Percentiles rank a stretch among this genome's conserved stretches.
Evolutionary conservation across 2,797 vertebrate genomes (phyloP).

Genomic region (Chromobotia macracanthus): DNA sequence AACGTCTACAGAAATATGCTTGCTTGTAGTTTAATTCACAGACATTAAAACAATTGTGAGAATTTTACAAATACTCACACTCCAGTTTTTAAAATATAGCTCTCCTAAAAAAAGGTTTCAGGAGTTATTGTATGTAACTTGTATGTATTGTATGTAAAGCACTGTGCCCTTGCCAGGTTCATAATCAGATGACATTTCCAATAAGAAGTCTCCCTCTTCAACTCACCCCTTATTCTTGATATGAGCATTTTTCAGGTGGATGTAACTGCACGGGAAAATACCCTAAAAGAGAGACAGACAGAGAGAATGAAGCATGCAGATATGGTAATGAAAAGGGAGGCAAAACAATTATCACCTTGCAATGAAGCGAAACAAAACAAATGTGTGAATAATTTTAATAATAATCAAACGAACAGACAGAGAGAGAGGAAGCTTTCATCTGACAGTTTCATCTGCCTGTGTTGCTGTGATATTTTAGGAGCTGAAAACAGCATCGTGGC

Average conservation of each 20-base stretch:
- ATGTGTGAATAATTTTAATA: not conserved
- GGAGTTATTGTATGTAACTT: too few relatives aligned
- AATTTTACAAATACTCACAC: too few relatives aligned
- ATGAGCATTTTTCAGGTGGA: conserved; percentile 95
- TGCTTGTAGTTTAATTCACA: not conserved
- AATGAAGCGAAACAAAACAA: not conserved
- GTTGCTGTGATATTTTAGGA: conserved; percentile 25
- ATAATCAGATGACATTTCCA: not conserved
- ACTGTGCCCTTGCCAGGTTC: not conserved
- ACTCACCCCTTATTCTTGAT: conserved; percentile 97
- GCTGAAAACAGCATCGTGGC: conserved; percentile 51
- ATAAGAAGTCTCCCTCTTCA: too few relatives aligned
- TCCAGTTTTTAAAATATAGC: too few relatives aligned
- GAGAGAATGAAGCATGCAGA: not conserved
- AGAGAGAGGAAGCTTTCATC: conserved; percentile 12
- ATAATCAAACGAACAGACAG: conserved; percentile 17
- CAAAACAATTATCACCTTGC: not conserved
- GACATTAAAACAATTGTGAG: too few relatives aligned
- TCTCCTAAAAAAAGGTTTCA: too few relatives aligned
- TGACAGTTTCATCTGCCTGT: not conserved
- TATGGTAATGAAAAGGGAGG: conserved; percentile 11
- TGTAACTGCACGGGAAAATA: conserved; percentile 92
- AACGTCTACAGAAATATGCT: not conserved
- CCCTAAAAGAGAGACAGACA: conserved; percentile 78
- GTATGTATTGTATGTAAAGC: too few relatives aligned